Base-by-base conservation (phyloP, 2,113 vertebrate species). In the Pungitius pungitius region DNA sequence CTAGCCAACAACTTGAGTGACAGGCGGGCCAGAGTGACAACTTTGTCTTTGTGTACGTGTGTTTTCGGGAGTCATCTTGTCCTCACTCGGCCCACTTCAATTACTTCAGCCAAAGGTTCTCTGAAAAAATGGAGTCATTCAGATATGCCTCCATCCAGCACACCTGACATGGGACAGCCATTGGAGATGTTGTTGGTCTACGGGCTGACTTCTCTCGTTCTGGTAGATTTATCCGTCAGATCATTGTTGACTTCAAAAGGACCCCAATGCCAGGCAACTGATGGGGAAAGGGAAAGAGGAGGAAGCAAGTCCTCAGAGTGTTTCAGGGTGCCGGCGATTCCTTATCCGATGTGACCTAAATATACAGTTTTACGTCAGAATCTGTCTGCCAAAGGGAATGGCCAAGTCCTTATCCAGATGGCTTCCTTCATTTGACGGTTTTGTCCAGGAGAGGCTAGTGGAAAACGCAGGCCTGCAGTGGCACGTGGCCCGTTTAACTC, bases 11-110 rank as follows among this genome's bases (percentile, higher is more conserved):
- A 87, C 80, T 88, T 75, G 73, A 75, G 80, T 73, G 82, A 90
- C 81, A 72, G 71, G 80, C 81, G 80, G 82, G 45, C 62, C 61
- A 49, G 79, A 40, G 54, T 73, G 83, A 83, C 51, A 73, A 77
- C 73, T 76, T 33, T 73, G 69, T 64, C 57, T 81, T 40, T 68
- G 73, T 52, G 64, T 27, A 42, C 54, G 35, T 37, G n/a, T 59
- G 39, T 35, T 3, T 35, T 35, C 6, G 74, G 54, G 56, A 77
- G 43, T 89, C 85, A 70, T 84, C 80, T 73, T 20, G n/a, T 89
- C 83, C 74, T 90, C 85, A 85, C 83, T 78, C 81, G 90, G 90
- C 81, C 86, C 77, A 88, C 85, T 92, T 88, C 61, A 83, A 86
- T 93, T 85, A 91, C 89, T 87, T 92, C 89, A 88, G 73, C 86